Conservation (phyloP, 2,888 invertebrate genomes). For the Drymonia ruficornis region DNA sequence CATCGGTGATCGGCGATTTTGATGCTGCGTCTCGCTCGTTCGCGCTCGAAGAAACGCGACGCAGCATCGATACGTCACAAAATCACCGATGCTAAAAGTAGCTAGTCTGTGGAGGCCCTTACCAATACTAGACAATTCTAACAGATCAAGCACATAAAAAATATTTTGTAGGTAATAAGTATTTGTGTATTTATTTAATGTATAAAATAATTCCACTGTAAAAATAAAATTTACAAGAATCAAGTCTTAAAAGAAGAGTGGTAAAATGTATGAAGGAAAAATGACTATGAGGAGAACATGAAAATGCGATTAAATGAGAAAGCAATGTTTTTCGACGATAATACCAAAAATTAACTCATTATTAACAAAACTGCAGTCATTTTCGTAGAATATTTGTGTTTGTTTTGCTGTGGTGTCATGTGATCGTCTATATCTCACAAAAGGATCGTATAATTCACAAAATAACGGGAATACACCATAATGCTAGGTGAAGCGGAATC, state of each 20-base stretch:
- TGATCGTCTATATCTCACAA: conserved; percentile 45
- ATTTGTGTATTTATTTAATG: not conserved
- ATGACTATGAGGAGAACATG: conserved; percentile 16
- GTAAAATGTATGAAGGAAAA: conserved; percentile 7
- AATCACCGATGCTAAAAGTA: too few species aligned
- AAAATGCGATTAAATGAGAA: conserved; percentile 7
- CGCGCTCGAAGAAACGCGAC: too few species aligned
- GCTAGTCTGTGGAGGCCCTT: too few species aligned
- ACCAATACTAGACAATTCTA: not conserved
- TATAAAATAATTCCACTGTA: too few species aligned
- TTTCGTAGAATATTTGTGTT: conserved; percentile 26
- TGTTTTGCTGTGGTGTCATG: conserved; percentile 51
- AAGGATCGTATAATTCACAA: conserved; percentile 41
- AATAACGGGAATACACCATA: conserved; percentile 53
- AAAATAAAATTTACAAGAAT: too few species aligned
- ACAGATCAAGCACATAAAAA: not conserved
- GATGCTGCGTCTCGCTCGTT: too few species aligned
- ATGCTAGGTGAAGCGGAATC: conserved; percentile 66
- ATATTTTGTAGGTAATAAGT: not conserved
- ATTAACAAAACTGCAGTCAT: conserved; percentile 10
- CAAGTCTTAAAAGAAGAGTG: conserved; percentile 10
- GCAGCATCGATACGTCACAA: too few species aligned
- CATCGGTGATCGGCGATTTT: too few species aligned
- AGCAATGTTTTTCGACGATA: not conserved
- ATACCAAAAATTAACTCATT: conserved; percentile 1